phyloP scores from a whole-genome alignment of 2,113 vertebrate species.

The Podarcis muralis region DNA sequence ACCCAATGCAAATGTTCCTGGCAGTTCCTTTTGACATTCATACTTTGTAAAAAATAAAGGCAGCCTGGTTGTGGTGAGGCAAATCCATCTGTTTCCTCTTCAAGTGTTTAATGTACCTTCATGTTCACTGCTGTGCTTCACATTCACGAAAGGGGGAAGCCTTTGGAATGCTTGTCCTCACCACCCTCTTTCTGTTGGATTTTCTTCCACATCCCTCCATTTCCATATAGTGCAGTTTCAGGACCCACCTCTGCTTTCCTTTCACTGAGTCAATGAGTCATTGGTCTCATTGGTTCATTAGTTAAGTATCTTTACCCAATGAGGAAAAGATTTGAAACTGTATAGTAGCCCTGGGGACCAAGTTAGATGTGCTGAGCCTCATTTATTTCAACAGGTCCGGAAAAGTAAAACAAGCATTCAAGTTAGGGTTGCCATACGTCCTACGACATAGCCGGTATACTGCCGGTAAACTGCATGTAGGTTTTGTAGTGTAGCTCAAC shows the following conservation, averaged over 20 bases:
- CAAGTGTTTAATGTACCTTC: not conserved
- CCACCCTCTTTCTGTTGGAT: not conserved
- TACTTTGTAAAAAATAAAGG: not conserved
- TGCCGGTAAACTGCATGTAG: too few species aligned
- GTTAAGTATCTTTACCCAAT: conserved; percentile 24
- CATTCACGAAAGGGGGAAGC: not conserved
- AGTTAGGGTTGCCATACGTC: too few species aligned
- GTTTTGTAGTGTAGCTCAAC: too few species aligned
- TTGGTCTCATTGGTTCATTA: conserved; percentile 28
- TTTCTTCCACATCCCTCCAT: not conserved
- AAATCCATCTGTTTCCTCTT: not conserved
- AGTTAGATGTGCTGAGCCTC: not conserved
- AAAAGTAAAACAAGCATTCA: not conserved
- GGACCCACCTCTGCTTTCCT: conserved; percentile 35
- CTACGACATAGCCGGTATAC: too few species aligned
- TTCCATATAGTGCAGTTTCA: conserved; percentile 22
- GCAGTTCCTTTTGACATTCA: not conserved
- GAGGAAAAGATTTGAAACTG: conserved; percentile 47
- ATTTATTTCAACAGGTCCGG: not conserved
- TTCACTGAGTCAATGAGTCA: conserved; percentile 24
- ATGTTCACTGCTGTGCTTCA: not conserved
- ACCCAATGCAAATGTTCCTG: not conserved
- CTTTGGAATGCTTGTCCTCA: not conserved
- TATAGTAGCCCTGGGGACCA: not conserved
- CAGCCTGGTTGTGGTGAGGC: not conserved